Conservation (phyloP, 2,797 vertebrate genomes). For the Argya squamiceps region DNA sequence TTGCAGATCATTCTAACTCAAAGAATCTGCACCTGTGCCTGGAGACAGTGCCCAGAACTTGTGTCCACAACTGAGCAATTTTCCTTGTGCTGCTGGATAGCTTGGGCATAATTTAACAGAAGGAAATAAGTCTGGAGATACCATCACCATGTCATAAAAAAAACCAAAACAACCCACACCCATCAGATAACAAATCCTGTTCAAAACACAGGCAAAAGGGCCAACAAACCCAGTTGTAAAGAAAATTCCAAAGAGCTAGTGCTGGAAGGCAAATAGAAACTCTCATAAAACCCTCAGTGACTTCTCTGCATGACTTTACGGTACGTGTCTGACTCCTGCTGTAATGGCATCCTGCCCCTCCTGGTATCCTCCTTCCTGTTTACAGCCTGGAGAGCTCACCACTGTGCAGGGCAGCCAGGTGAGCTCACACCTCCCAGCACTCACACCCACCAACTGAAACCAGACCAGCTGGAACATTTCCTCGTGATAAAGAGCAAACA, state of each 20-base stretch:
- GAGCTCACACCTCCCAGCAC: neutral
- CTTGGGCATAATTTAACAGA: neutral
- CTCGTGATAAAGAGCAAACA: fast-evolving
- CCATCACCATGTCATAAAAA: fast-evolving
- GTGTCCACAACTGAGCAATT: neutral
- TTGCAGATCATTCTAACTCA: neutral
- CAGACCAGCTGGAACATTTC: neutral
- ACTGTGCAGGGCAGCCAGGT: neutral
- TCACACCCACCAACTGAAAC: neutral
- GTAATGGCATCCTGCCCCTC: neutral
- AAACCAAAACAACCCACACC: neutral
- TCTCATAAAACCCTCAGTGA: neutral
- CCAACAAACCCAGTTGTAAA: neutral
- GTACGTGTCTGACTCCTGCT: neutral
- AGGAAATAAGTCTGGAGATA: neutral
- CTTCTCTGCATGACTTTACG: neutral
- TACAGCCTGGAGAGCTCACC: neutral
- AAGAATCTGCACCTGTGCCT: neutral
- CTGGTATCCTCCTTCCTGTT: neutral
- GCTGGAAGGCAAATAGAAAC: neutral
- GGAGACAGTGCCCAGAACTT: neutral
- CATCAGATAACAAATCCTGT: neutral
- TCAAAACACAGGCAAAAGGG: neutral
- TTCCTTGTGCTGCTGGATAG: neutral
- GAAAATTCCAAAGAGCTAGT: neutral